Evolutionary conservation across 2,888 invertebrate genomes (phyloP), one percentile per base, ranked within the genome.

Genomic region (Euzophera pinguis): DNA sequence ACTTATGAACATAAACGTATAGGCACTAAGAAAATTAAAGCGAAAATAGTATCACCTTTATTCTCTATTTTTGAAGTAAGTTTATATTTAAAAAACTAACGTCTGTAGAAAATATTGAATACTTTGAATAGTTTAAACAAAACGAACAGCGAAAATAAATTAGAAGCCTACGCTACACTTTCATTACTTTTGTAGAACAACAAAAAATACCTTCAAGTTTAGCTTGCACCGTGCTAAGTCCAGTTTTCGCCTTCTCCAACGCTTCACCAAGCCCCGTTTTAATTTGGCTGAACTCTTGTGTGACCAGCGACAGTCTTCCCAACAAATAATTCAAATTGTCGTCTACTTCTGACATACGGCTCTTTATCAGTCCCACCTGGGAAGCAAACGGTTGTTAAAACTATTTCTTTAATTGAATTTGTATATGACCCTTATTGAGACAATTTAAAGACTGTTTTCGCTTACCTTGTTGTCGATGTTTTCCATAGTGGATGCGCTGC

Each of bases 271-370:
- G 87, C 0, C 95, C 95, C 0, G 90, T 84, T 74, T 96, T 96
- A 60, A 97, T 96, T 69, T 93, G 92, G 69, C 94, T 94, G 81
- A 97, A 97, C 78, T 97, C 97, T 63, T 95, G 95, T 1, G 96
- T 95, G 32, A 96, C 95, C 6, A 97, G 83, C 0, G 95, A 94
- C 53, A 97, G 82, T 53, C 95, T 91, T 5, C 97, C 97, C 55
- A 97, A 81, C 43, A 96, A 90, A 73, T 93, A 96, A 81, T 97
- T 97, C 56, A 97, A 88, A 78, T 97, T 95, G 50, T 93, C 93
- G 61, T 95, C 95, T 27, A 97, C 94, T 71, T 95, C 94, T 1
- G 91, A 73, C 92, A 97, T 95, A 52, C 94, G 92, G 59, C 92
- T 92, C 10, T 95, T 95, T 61, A 97, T 96, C 65, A 92, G 91